Evolutionary conservation across 2,113 vertebrate genomes (phyloP), one percentile per base, ranked within the genome.

Genomic region (Bubo bubo): DNA sequence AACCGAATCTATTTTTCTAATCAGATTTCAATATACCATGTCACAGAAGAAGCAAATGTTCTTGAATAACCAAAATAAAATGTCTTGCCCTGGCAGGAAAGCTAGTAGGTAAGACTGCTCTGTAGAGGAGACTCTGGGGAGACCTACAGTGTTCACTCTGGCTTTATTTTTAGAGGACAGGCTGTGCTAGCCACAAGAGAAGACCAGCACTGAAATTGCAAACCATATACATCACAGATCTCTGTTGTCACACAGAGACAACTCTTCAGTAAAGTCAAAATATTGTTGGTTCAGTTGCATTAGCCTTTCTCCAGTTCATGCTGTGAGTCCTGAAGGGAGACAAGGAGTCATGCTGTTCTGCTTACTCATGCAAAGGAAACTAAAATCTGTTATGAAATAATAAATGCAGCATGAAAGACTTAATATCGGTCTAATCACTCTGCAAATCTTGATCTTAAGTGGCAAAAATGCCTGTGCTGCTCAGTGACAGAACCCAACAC

Each of bases 351-450:
- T 89, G 50, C 52, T 90, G 75, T 56, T 94, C 64, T 94, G 76
- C 73, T 94, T 95, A 84, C 77, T 81, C 93, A 85, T 70, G 35
- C 35, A 87, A 45, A 89, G 37, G 39, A 87, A 89, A 85, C 35
- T 6, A 85, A 91, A 96, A 81, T 91, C 60, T 79, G 73, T 79
- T 91, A 62, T 81, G 80, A 91, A 97, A 89, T 66, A 89, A 79
- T 66, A 93, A 92, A 81, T 64, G 14, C 28, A 45, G 22, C 49
- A 68, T 76, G 62, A 95, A 94, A 95, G 24, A 47, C n/a, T 28
- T 93, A 91, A 87, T 81, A 74, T 64, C 37, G 79, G 63, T 45
- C 45, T 96, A 95, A 95, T 96, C 71, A 43, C 39, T 56, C 37
- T 2, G 0, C 16, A 95, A 55, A 70, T 93, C 90, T 91, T 88